These are phyloP conservation scores for Hoplodrina ambigua DNA, from an alignment of 2,888 invertebrate genomes.

Conservation along the genomic window DNA sequence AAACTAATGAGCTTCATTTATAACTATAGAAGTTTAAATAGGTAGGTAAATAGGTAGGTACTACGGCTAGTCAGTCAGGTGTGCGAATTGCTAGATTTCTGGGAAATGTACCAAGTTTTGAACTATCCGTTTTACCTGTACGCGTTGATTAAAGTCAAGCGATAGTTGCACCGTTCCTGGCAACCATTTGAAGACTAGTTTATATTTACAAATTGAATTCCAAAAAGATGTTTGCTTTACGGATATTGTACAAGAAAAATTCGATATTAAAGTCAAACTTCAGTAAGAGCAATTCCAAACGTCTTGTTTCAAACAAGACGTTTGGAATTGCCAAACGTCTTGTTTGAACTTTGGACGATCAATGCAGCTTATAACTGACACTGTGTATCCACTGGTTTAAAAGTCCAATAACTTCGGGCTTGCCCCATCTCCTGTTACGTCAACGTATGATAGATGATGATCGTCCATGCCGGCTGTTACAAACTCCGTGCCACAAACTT, in stretches of 20 bases:
- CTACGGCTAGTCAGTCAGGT: background rate
- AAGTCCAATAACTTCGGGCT: slow-evolving; percentile 10
- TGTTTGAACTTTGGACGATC: slow-evolving; percentile 11
- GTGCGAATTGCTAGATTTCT: slow-evolving; percentile 13
- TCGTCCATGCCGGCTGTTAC: background rate
- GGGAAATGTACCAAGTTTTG: slow-evolving; percentile 7
- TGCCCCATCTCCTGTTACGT: background rate
- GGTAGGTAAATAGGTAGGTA: background rate
- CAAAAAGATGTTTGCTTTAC: background rate
- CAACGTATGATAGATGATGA: slow-evolving; percentile 13
- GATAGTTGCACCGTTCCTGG: background rate
- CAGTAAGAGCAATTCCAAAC: background rate
- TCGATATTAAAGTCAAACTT: slow-evolving; percentile 16
- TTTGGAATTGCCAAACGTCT: slow-evolving; percentile 2
- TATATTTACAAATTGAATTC: background rate
- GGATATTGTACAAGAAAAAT: slow-evolving; percentile 17
- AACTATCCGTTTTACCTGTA: slow-evolving; percentile 19
- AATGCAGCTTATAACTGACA: slow-evolving; percentile 10
- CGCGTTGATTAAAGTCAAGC: slow-evolving; percentile 11
- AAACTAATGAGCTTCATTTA: slow-evolving; percentile 10
- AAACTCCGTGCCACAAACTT: slow-evolving; percentile 13
- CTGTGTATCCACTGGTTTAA: slow-evolving; percentile 8
- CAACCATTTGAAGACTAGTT: background rate
- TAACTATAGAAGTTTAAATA: background rate
- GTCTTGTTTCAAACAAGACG: too few relatives aligned